These are phyloP conservation scores for Cliona cf. orientalis DNA, from an alignment of 37 sponge, comb jelly and placozoan genomes.

Conservation along the genomic window DNA sequence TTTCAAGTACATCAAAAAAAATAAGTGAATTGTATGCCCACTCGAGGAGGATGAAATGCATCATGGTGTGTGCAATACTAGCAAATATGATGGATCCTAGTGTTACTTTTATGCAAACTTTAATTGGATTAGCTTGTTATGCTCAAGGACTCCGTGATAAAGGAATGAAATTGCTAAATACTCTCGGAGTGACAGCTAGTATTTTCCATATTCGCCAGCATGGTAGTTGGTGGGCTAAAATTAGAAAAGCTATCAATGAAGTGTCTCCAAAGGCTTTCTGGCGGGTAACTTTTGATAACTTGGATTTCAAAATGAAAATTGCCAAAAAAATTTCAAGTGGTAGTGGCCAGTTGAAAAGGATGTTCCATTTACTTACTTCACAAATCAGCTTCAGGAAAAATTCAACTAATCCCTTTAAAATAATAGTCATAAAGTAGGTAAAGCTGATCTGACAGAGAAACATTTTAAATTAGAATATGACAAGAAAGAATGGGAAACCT, in stretches of 20 bases:
- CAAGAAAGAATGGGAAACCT: neutral
- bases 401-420: neutral
- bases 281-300: constrained; percentile 19
- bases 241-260: neutral
- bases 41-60: neutral
- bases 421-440: neutral
- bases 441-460: neutral
- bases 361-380: constrained; percentile 3
- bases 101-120: neutral
- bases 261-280: neutral
- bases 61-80: constrained; percentile 3
- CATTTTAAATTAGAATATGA: neutral
- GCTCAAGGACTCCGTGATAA: neutral
- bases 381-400: neutral
- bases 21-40: neutral
- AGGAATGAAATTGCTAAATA: constrained; percentile 4
- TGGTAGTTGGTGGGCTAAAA: neutral
- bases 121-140: constrained; percentile 3
- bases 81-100: neutral
- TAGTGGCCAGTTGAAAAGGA: neutral
- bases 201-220: neutral
- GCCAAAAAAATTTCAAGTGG: constrained; percentile 10
- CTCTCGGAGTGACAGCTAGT: neutral
- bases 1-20: neutral
- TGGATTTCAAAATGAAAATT: constrained; percentile 11